These are phyloP conservation scores for Pogonomyrmex californicus DNA, from an alignment of 1,140 invertebrate species.

Conservation along the genomic window DNA sequence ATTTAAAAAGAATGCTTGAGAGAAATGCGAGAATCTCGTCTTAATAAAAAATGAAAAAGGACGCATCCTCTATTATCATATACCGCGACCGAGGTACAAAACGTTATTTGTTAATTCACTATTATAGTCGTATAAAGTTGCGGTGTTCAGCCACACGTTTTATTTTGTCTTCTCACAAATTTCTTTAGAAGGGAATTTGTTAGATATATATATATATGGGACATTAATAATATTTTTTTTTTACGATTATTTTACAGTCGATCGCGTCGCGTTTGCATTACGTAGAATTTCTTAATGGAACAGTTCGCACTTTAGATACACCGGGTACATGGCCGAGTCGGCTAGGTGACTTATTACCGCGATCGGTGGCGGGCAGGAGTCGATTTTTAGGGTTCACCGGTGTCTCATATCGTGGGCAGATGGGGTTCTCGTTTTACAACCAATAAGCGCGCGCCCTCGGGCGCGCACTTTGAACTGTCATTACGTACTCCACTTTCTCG, in stretches of 20 bases:
- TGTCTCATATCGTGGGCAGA: constrained; percentile 77
- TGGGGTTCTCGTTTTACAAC: constrained; percentile 80
- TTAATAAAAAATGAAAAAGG: constrained; percentile 27
- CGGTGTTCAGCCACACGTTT: background rate
- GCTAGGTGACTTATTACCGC: constrained; percentile 74
- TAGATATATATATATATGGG: background rate
- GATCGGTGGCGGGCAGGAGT: constrained; percentile 63
- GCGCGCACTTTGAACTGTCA: constrained; percentile 52
- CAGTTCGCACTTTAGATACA: background rate
- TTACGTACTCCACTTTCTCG: constrained; percentile 32
- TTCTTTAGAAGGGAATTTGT: background rate
- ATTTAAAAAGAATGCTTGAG: background rate
- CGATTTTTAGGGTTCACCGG: constrained; percentile 77
- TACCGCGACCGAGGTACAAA: background rate
- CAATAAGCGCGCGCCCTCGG: constrained; percentile 73
- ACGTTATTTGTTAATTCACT: background rate
- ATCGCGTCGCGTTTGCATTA: background rate
- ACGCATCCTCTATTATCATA: background rate
- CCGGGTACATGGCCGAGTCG: background rate
- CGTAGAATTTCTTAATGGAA: background rate
- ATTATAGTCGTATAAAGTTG: background rate
- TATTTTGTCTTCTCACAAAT: background rate
- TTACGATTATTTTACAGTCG: background rate
- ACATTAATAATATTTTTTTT: background rate
- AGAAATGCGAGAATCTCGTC: background rate